Evolutionary conservation across 2,113 vertebrate genomes (phyloP), one percentile per base, ranked within the genome.

Genomic region (Formicarius rufipectus): DNA sequence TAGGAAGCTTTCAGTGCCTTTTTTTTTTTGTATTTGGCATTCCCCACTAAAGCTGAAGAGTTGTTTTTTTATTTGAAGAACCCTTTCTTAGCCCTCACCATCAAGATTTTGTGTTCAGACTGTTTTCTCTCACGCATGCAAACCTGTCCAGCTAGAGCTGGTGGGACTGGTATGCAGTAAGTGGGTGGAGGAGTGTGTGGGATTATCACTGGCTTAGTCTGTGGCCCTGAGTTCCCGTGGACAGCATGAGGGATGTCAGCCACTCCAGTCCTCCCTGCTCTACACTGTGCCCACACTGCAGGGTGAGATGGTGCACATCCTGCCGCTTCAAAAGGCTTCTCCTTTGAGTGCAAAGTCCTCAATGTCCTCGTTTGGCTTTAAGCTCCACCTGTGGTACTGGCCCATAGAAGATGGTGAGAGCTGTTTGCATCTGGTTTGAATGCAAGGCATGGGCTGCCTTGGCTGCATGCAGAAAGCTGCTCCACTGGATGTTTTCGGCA

Each of bases 181-280:
- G 24, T 3, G 2, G 56, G 44, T 18, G 25, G 52, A 67, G 50
- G 35, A 81, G 33, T 1, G 0, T 0, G 0, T 76, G 76, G 66
- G 14, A 13, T 50, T 52, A 7, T 49, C 45, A 37, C 44, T n/a
- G 42, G 22, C 4, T 24, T 25, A 56, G 31, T 28, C 40, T 6
- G 0, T 23, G 15, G 6, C 52, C 52, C 30, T 39, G 22, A 12
- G 35, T 12, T 64, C 23, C 10, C 52, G 39, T 42, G 40, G 27
- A 37, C 14, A 20, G 20, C 27, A 31, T 0, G 0, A 58, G n/a
- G 45, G 6, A 33, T 0, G 3, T 17, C 35, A 87, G 10, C 14
- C 12, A 14, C 10, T 14, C 22, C 42, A 52, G 56, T 12, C 18
- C 16, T 20, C 5, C 14, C 25, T 63, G 39, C 42, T 71, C 35